Evolutionary conservation across 2,113 vertebrate genomes (phyloP).

Genomic region (Lipophrys pholis): DNA sequence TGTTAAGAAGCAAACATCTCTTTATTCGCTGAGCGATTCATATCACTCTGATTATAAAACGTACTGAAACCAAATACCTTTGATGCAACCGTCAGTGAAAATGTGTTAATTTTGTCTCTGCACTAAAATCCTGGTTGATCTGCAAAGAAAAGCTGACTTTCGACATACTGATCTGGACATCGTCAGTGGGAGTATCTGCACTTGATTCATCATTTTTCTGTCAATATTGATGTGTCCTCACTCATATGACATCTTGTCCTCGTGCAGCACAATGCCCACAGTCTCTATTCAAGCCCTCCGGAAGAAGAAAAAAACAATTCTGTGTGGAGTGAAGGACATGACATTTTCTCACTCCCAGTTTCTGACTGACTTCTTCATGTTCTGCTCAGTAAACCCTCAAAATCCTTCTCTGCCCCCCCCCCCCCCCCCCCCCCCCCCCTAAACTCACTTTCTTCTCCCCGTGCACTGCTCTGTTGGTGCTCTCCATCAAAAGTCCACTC

Average conservation of each 20-base stretch:
- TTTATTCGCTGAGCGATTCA: neutral
- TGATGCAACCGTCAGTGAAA: neutral
- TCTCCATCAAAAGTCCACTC: constrained; percentile 57
- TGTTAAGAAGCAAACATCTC: neutral
- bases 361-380: constrained; percentile 26
- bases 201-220: constrained; percentile 6
- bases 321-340: constrained; percentile 50
- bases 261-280: neutral
- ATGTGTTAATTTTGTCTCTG: neutral
- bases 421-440: no score
- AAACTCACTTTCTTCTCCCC: constrained; percentile 29
- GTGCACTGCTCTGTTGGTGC: constrained; percentile 2
- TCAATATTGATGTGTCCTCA: constrained; percentile 17
- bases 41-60: neutral
- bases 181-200: constrained; percentile 7
- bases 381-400: constrained; percentile 41
- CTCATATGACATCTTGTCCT: constrained; percentile 18
- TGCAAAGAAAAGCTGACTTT: constrained; percentile 1
- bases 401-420: no score
- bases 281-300: constrained; percentile 5
- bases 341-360: constrained; percentile 46
- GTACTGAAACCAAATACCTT: neutral
- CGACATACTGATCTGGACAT: neutral
- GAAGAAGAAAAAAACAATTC: constrained; percentile 2
- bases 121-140: neutral